Evolutionary conservation across 2,888 invertebrate species (phyloP), one percentile per base, ranked within the genome.

Genomic region (Aromia moschata): DNA sequence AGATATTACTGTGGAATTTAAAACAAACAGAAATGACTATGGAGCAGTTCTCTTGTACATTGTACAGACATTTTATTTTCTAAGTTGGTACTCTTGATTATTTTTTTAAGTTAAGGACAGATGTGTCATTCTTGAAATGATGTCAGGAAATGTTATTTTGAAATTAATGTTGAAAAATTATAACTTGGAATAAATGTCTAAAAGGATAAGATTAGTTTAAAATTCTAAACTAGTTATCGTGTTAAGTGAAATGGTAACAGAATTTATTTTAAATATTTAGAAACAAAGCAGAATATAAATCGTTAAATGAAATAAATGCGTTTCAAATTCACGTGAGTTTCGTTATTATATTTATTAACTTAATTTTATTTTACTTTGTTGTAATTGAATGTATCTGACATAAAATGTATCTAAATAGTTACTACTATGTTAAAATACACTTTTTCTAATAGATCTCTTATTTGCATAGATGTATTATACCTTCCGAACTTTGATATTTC

Each of bases 91-190:
- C n/a, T 33, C 33, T 11, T 25, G 11, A 9, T 2, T 2, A n/a
- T n/a, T 14, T 17, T 36, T 18, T 40, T 11, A 49, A 25, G 38
- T 47, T 47, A 56, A 56, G 56, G 56, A 14, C 47, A 41, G 10
- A 18, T 17, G 5, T 49, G 56, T 49, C 41, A 41, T 10, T 20
- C 4, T 25, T 11, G 25, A 12, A 16, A 11, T 46, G 33, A 46
- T 46, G 52, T 52, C 49, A 47, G 33, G 33, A 56, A 33, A 36
- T 47, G 40, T 40, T 56, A 56, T 56, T 56, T 56, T 56, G 17
- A 56, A 56, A 56, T 49, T 49, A 56, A 33, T 40, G 40, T 25
- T 38, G 9, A 11, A 49, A 38, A 38, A 20, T 33, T 10, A 33
- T n/a, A n/a, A 2, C 33, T 3, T 5, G 2, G 7, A 33, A 11